Evolutionary conservation across 1,140 invertebrate genomes (phyloP).

Genomic region (Ips nitidus): DNA sequence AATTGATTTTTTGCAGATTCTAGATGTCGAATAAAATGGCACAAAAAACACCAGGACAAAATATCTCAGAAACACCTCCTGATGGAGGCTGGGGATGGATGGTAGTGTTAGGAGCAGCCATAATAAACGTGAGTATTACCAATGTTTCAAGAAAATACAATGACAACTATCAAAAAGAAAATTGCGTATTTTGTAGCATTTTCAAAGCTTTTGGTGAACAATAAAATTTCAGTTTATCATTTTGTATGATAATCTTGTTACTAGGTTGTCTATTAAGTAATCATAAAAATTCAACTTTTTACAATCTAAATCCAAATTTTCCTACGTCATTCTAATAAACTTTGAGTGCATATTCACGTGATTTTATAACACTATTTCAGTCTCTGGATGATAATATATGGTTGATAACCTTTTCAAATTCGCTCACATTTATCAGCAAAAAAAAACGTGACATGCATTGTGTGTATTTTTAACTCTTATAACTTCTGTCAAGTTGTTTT

Average conservation of each 20-base stretch:
- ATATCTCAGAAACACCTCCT: conserved; percentile 47
- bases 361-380: no score
- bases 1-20: neutral
- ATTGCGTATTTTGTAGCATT: neutral
- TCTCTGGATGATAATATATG: no score
- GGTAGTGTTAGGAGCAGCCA: conserved; percentile 61
- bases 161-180: conserved; percentile 3
- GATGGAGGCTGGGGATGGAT: conserved; percentile 72
- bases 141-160: conserved; percentile 6
- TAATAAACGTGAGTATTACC: conserved; percentile 62
- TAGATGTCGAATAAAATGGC: conserved; percentile 14
- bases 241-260: neutral
- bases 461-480: no score
- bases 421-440: no score
- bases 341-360: no score
- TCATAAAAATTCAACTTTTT: neutral
- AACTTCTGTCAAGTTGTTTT: no score
- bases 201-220: neutral
- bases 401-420: no score
- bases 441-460: no score
- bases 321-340: no score
- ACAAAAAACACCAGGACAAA: conserved; percentile 20
- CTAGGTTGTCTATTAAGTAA: neutral
- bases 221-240: neutral
- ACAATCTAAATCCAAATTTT: no score